A percentile compares a stretch with the other conserved stretches of the same genome.
Conservation (phyloP, 2,797 vertebrate species). For the Enteromius paludinosus region DNA sequence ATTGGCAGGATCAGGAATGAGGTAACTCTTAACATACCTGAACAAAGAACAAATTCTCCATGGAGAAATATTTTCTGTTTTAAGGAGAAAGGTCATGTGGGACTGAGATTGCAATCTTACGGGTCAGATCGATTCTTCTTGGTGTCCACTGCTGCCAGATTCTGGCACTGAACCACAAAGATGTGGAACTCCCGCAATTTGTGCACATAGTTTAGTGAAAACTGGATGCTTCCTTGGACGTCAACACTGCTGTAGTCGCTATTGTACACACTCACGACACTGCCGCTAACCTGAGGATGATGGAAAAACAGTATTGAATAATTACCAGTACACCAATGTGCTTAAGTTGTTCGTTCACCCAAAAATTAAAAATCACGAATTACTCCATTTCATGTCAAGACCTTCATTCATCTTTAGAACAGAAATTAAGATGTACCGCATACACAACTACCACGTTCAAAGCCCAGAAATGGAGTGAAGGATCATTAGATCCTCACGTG, state of each 20-base stretch:
- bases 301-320: not conserved
- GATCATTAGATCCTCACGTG: too few relatives aligned
- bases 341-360: not conserved
- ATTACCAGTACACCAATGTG: slow-evolving; percentile 30
- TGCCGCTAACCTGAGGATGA: slow-evolving; percentile 86
- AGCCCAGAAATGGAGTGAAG: not conserved
- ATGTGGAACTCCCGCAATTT: slow-evolving; percentile 90
- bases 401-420: not conserved
- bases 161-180: slow-evolving; percentile 89
- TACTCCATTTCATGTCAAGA: not conserved
- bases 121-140: slow-evolving; percentile 93
- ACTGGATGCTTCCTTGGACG: slow-evolving; percentile 91
- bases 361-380: not conserved
- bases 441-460: too few relatives aligned
- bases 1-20: slow-evolving; percentile 89
- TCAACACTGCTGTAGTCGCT: slow-evolving; percentile 89
- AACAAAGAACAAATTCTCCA: slow-evolving; percentile 19
- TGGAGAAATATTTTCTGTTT: slow-evolving; percentile 4
- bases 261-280: slow-evolving; percentile 91
- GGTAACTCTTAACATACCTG: slow-evolving; percentile 96
- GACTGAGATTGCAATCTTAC: slow-evolving; percentile 78
- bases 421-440: not conserved
- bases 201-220: slow-evolving; percentile 92
- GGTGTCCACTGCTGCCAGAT: slow-evolving; percentile 87
- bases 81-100: not conserved